phyloP scores from a whole-genome alignment of 2,888 invertebrate species.

The Lysandra coridon region DNA sequence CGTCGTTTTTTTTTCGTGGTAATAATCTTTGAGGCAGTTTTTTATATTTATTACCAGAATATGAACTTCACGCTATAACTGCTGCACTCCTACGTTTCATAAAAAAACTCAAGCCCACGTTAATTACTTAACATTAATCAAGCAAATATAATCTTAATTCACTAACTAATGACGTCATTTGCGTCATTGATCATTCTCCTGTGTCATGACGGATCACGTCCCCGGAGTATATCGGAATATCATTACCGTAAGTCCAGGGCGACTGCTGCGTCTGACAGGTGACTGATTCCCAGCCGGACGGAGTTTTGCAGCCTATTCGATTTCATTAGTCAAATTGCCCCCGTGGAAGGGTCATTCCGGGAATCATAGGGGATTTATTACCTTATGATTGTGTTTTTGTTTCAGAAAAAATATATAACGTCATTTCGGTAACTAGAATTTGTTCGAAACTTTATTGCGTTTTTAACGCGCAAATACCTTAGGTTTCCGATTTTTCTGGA shows the following conservation, averaged over 20 bases:
- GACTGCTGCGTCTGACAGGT: conserved; percentile 55
- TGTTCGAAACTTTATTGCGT: too few relatives aligned
- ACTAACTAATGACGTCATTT: background rate
- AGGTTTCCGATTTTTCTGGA: too few relatives aligned
- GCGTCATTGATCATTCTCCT: conserved; percentile 40
- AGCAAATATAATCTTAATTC: background rate
- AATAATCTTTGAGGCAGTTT: too few relatives aligned
- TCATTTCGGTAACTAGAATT: too few relatives aligned
- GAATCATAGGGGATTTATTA: background rate
- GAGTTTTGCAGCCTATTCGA: conserved; percentile 15
- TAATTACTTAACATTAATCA: background rate
- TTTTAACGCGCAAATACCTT: too few relatives aligned
- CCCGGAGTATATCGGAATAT: conserved; percentile 70
- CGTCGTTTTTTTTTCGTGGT: too few relatives aligned
- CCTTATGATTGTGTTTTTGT: background rate
- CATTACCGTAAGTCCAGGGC: conserved; percentile 65
- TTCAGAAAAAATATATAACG: too few relatives aligned
- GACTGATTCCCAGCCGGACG: conserved; percentile 54
- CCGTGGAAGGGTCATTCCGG: background rate
- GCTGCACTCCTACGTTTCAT: too few relatives aligned
- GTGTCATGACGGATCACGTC: conserved; percentile 55
- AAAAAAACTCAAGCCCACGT: background rate
- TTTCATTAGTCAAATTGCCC: conserved; percentile 18
- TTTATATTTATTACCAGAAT: too few relatives aligned
- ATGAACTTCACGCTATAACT: too few relatives aligned